Evolutionary conservation across 1,140 invertebrate genomes (phyloP), one percentile per base, ranked within the genome.

Genomic region (Heliconius congener): DNA sequence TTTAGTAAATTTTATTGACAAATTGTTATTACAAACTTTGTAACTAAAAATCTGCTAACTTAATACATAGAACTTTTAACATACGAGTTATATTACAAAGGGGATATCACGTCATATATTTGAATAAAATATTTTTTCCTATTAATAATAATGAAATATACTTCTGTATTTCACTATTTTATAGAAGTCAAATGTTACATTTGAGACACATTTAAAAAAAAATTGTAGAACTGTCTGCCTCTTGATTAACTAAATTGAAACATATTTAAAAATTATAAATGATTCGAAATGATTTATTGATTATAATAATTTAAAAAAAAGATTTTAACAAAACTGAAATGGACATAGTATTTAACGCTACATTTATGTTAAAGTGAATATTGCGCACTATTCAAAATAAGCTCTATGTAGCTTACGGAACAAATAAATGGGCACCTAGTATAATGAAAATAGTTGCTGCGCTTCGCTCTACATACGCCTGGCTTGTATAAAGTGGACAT

Each of bases 361-460:
- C 23, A 57, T 73, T 27, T 76, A 74, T 81, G 66, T 84, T 81
- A 74, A 79, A 81, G 71, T 73, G 81, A 83, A 85, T 80, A 82
- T 80, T 76, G 77, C 79, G 76, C 77, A 82, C 78, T 81, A 82
- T 85, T 83, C 80, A 84, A 85, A 86, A 86, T 85, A 83, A 81
- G 81, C 81, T 83, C 79, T 75, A 50, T 81, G 76, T 72, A 85
- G 82, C 84, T 83, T 85, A 84, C 83, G 81, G 74, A 82, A 86
- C 84, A 84, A 85, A 85, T 87, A 88, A 89, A 86, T 85, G 80
- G 81, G 78, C 83, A 82, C 85, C 83, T 83, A 76, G 73, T 76
- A 81, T 87, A 88, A 89, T 89, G 84, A 87, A 88, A 89, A 89
- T 88, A 87, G 86, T 87, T 89, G 79, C 76, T 79, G 42, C 37